These are phyloP conservation scores for Phania funesta DNA, from an alignment of 2,888 invertebrate genomes.

Conservation along the genomic window DNA sequence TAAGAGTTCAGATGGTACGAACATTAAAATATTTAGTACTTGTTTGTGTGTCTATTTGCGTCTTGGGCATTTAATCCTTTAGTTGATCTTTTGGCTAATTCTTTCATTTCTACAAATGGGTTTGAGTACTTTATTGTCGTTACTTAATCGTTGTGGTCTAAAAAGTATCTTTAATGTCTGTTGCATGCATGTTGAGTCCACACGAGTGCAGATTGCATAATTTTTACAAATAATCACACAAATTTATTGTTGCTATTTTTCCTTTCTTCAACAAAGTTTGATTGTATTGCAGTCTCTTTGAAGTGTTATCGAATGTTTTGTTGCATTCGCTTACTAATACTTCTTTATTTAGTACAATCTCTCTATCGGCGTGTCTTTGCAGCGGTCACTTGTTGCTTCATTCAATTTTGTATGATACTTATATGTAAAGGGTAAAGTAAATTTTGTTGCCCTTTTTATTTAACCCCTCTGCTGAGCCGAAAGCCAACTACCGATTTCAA, in stretches of 20 bases:
- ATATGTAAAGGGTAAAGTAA: no score
- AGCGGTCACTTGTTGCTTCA: constrained; percentile 39
- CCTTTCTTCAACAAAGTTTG: constrained; percentile 3
- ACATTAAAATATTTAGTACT: constrained; percentile 37
- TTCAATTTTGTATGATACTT: constrained; percentile 23
- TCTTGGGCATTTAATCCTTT: constrained; percentile 61
- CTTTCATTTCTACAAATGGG: constrained; percentile 20
- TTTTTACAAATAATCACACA: constrained; percentile 28
- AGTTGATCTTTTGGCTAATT: constrained; percentile 54
- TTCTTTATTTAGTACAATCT: constrained; percentile 1
- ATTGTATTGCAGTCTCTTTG: constrained; percentile 12
- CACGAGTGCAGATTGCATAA: constrained; percentile 53
- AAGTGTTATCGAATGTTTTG: constrained; percentile 14
- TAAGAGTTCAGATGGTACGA: constrained; percentile 8
- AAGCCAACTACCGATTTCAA: no score
- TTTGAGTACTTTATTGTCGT: constrained; percentile 40
- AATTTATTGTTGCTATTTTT: constrained; percentile 9
- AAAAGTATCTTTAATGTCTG: background rate
- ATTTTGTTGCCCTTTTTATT: no score
- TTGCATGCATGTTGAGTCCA: background rate
- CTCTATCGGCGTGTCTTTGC: background rate
- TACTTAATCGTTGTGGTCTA: constrained; percentile 58
- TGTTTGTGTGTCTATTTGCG: constrained; percentile 9
- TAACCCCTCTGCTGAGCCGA: no score
- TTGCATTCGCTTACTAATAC: background rate